phyloP scores from a whole-genome alignment of 1,140 invertebrate genomes.

The Saxidomus purpurata region DNA sequence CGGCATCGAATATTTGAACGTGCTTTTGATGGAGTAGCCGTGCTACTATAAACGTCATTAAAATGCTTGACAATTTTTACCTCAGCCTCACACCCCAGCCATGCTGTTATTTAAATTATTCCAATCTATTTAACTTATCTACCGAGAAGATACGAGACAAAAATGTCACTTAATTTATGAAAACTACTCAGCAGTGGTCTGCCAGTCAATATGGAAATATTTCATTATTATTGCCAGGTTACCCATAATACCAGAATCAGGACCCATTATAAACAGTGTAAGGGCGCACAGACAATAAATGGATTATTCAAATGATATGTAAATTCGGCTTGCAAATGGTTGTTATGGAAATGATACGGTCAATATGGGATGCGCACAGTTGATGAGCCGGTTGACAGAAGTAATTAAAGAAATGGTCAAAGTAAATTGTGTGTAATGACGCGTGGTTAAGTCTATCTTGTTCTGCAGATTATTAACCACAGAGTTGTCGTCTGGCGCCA shows the following conservation, averaged over 20 bases:
- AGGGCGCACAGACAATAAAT: not conserved
- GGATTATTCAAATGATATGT: slow-evolving; percentile 28
- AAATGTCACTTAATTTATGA: not conserved
- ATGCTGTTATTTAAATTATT: not conserved
- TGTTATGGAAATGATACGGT: slow-evolving; percentile 40
- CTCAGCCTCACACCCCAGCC: too few species aligned
- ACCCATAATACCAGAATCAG: not conserved
- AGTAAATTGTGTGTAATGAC: slow-evolving; percentile 37
- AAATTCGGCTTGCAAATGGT: slow-evolving; percentile 3
- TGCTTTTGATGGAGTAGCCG: too few species aligned
- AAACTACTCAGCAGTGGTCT: not conserved
- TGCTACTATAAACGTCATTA: too few species aligned
- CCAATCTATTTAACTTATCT: slow-evolving; percentile 1
- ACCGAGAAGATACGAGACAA: not conserved
- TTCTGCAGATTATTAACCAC: not conserved
- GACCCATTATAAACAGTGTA: too few species aligned
- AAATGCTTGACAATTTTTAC: too few species aligned
- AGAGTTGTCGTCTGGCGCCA: not conserved
- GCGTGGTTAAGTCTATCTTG: slow-evolving; percentile 11
- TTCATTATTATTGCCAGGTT: not conserved
- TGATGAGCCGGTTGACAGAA: slow-evolving; percentile 44
- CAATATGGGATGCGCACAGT: slow-evolving; percentile 6
- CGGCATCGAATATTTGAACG: too few species aligned
- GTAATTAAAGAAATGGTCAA: slow-evolving; percentile 36
- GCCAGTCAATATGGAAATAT: not conserved